Evolutionary conservation across 1,140 invertebrate genomes (phyloP).

Genomic region (Orius insidiosus): DNA sequence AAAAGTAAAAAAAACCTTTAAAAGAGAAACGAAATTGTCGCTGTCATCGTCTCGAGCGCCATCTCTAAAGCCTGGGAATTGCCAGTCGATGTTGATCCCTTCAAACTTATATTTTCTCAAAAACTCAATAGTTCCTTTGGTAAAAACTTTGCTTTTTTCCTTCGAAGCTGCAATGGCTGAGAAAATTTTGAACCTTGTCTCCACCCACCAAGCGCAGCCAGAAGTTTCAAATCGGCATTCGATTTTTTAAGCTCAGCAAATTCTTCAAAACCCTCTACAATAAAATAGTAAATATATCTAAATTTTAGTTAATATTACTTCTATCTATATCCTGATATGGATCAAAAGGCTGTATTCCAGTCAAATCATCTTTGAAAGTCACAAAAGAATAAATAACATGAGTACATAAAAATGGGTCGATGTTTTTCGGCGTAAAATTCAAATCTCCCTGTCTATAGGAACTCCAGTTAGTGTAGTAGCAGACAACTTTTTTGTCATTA

Average conservation of each 20-base stretch:
- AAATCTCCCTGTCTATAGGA: constrained; percentile 65
- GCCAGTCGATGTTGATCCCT: constrained; percentile 80
- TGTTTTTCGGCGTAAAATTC: constrained; percentile 65
- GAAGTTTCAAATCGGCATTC: constrained; percentile 60
- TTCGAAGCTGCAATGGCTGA: constrained; percentile 59
- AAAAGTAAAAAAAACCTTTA: too few relatives aligned
- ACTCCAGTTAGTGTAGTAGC: constrained; percentile 88
- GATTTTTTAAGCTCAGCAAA: constrained; percentile 27
- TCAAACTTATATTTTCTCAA: constrained; percentile 66
- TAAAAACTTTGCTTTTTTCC: constrained; percentile 45
- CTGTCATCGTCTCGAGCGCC: constrained; percentile 9
- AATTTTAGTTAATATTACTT: constrained; percentile 31
- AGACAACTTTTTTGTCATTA: constrained; percentile 43
- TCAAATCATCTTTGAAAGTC: constrained; percentile 53
- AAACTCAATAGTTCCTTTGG: constrained; percentile 53
- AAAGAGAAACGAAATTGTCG: constrained; percentile 14
- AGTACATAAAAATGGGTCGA: constrained; percentile 70
- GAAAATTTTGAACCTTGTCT: constrained; percentile 77
- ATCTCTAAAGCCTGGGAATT: constrained; percentile 45
- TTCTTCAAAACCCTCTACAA: constrained; percentile 9
- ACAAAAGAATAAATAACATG: constrained; percentile 85
- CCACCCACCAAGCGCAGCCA: constrained; percentile 72
- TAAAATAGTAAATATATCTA: constrained; percentile 19
- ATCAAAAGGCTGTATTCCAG: constrained; percentile 64
- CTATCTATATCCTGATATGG: constrained; percentile 77